Conservation (phyloP, 2,113 vertebrate genomes). For the Gobio gobio region DNA sequence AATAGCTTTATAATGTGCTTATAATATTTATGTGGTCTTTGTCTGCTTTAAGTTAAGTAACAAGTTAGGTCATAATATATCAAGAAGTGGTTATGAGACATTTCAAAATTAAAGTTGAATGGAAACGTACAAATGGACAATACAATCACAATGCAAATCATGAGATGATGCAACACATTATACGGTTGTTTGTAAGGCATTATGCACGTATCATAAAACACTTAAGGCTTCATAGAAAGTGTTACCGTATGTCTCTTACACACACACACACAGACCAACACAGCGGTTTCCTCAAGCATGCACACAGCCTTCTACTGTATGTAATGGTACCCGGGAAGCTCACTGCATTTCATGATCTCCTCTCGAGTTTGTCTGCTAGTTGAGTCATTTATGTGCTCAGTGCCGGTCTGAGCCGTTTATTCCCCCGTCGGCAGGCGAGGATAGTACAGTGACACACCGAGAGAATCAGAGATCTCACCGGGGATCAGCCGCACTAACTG, state of each 20-base stretch:
- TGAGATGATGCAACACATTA: too few species aligned
- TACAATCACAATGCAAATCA: too few species aligned
- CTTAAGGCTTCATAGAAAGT: too few species aligned
- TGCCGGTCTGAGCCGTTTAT: slow-evolving; percentile 1
- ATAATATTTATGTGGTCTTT: too few species aligned
- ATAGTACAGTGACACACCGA: not conserved
- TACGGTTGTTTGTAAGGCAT: too few species aligned
- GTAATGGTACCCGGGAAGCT: not conserved
- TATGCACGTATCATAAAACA: too few species aligned
- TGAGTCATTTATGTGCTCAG: slow-evolving; percentile 38
- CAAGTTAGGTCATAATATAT: too few species aligned
- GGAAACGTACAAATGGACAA: too few species aligned
- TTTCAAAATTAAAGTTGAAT: too few species aligned
- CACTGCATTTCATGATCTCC: slow-evolving; percentile 32
- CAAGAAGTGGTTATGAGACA: too few species aligned
- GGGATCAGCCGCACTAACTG: slow-evolving; percentile 31
- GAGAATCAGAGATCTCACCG: slow-evolving; percentile 18
- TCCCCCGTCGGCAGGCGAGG: not conserved
- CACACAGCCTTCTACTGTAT: not conserved
- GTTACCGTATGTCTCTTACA: not conserved
- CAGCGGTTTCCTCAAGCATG: not conserved
- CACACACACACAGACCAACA: not conserved
- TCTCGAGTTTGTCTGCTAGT: slow-evolving; percentile 7
- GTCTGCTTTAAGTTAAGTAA: too few species aligned
- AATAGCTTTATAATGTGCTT: too few species aligned